A percentile compares a stretch with the other conserved stretches of the same genome.
Evolutionary conservation across 2,113 vertebrate genomes (phyloP).

Genomic region (Larimichthys polyactis): DNA sequence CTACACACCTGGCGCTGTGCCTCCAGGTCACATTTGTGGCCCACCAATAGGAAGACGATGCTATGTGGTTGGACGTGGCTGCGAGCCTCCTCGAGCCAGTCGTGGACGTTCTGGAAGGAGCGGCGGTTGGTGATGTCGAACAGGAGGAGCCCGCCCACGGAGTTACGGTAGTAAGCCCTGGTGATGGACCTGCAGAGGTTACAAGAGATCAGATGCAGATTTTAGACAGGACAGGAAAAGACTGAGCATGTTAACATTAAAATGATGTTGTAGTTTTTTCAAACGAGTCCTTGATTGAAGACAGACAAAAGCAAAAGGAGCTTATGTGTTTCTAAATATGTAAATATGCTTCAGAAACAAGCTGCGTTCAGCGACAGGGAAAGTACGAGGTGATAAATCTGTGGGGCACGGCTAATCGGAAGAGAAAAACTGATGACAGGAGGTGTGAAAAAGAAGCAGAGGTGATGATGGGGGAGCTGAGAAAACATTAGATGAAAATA

Average conservation of each 20-base stretch:
- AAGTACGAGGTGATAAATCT: neutral
- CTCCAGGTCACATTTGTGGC: conserved; percentile 99
- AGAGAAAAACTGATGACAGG: neutral
- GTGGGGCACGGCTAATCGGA: neutral
- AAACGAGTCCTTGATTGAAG: too few species aligned
- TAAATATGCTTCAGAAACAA: neutral
- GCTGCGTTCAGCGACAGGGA: neutral
- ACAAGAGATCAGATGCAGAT: neutral
- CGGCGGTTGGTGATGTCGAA: conserved; percentile 99
- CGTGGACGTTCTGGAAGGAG: conserved; percentile 98
- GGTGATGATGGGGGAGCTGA: conserved; percentile 90
- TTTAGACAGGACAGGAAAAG: neutral
- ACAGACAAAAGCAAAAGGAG: too few species aligned
- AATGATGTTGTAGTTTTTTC: too few species aligned
- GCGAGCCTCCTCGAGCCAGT: conserved; percentile 92
- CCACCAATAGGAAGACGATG: conserved; percentile 97
- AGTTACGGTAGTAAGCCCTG: conserved; percentile 88
- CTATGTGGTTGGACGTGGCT: conserved; percentile 97
- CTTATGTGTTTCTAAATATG: too few species aligned
- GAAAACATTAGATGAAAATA: conserved; percentile 42
- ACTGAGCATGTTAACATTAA: too few species aligned
- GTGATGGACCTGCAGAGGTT: conserved; percentile 83
- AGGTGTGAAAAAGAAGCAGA: conserved; percentile 48
- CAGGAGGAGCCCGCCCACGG: conserved; percentile 96
- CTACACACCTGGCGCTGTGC: conserved; percentile 91